A percentile compares a stretch with the other conserved stretches of the same genome.
These are phyloP conservation scores for Drosophila yakuba DNA, from an alignment of 1,140 invertebrate species.

Conservation along the genomic window DNA sequence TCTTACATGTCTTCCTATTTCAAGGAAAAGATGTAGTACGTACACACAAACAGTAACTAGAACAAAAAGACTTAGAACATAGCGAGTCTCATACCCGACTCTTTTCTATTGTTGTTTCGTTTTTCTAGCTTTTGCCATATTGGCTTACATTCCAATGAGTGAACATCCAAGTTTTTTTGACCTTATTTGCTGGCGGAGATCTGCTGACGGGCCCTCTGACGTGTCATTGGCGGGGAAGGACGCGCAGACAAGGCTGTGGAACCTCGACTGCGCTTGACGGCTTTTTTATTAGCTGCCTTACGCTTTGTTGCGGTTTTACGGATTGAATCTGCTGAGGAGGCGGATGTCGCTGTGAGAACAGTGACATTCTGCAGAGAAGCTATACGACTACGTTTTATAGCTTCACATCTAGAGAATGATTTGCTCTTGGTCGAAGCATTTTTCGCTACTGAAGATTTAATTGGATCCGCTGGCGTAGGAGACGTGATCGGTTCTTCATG, in stretches of 20 bases:
- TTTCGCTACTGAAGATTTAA: slow-evolving; percentile 38
- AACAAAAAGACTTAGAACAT: slow-evolving; percentile 61
- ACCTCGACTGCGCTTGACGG: slow-evolving; percentile 20
- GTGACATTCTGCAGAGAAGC: not conserved
- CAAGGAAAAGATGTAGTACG: slow-evolving; percentile 17
- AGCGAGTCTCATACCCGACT: slow-evolving; percentile 22
- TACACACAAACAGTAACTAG: slow-evolving; percentile 61
- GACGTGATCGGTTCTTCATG: slow-evolving; percentile 7
- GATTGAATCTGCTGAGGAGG: slow-evolving; percentile 1
- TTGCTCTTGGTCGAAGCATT: slow-evolving; percentile 24
- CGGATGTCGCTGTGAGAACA: slow-evolving; percentile 8
- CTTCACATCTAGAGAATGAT: slow-evolving; percentile 6
- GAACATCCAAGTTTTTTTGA: slow-evolving; percentile 14
- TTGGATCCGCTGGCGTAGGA: slow-evolving; percentile 21
- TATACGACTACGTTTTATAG: slow-evolving; percentile 42
- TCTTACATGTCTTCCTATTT: slow-evolving; percentile 26
- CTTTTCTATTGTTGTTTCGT: slow-evolving; percentile 31
- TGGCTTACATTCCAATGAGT: slow-evolving; percentile 28
- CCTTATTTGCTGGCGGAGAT: slow-evolving; percentile 63
- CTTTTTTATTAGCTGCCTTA: slow-evolving; percentile 22
- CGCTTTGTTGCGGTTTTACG: slow-evolving; percentile 24
- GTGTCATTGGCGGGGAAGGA: slow-evolving; percentile 70
- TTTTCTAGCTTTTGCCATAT: slow-evolving; percentile 34
- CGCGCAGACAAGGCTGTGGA: slow-evolving; percentile 42
- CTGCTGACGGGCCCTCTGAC: slow-evolving; percentile 69